These are phyloP conservation scores for Eurypyga helias DNA, from an alignment of 2,113 vertebrate genomes.

Conservation along the genomic window DNA sequence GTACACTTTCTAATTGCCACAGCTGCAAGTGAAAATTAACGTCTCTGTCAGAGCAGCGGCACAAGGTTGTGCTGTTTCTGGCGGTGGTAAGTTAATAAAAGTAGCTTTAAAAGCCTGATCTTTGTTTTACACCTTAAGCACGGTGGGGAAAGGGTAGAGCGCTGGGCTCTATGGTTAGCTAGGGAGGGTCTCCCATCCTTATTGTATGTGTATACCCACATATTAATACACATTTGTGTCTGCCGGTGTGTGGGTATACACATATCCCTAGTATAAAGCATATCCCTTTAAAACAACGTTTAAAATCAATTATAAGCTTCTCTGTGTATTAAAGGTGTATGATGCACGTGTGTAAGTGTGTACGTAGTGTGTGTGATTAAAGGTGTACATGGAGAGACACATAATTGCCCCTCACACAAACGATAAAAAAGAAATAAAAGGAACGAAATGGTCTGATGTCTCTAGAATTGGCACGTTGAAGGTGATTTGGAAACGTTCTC, in stretches of 20 bases:
- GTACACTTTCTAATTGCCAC: slow-evolving; percentile 86
- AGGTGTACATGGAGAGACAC: not conserved
- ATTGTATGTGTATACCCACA: not conserved
- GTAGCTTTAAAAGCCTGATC: slow-evolving; percentile 51
- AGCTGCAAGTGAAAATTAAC: slow-evolving; percentile 81
- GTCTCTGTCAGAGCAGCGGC: slow-evolving; percentile 60
- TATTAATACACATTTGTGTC: not conserved
- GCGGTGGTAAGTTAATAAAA: slow-evolving; percentile 44
- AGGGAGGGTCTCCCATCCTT: not conserved
- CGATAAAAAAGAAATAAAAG: not conserved
- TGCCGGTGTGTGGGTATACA: fast-evolving
- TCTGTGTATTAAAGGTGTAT: not conserved
- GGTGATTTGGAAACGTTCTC: not conserved
- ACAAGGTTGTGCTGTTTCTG: slow-evolving; percentile 27
- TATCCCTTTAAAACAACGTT: not conserved
- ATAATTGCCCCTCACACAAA: fast-evolving
- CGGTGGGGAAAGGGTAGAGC: not conserved
- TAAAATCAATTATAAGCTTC: not conserved
- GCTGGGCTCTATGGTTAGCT: slow-evolving; percentile 13
- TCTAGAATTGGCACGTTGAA: fast-evolving
- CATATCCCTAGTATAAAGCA: not conserved
- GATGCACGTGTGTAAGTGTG: fast-evolving
- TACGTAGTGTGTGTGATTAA: not conserved
- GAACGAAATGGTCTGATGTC: fast-evolving
- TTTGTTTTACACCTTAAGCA: slow-evolving; percentile 53